Base-by-base conservation (phyloP, 2,888 invertebrate genomes). In the Chironomus riparius region DNA sequence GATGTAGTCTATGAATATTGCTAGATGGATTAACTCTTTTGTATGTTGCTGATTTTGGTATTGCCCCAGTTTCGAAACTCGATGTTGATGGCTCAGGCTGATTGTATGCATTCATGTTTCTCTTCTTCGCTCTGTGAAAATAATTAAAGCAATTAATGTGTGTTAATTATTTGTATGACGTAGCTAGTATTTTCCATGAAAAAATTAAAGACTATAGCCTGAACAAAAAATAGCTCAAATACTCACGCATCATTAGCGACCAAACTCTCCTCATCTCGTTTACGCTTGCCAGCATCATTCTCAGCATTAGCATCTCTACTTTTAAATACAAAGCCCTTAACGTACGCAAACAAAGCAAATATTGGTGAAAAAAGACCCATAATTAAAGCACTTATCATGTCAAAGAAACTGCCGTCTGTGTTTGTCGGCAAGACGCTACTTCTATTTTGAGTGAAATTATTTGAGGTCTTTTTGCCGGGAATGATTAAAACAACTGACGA, bases 1-100 rank as follows among this genome's bases (percentile, higher is more conserved):
- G 28, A 38, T 76, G 76, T 47, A 76, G 38, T 28, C 76, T n/a
- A 22, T 76, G 76, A 56, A 76, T 50, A 47, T 76, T 75, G 15
- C 48, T 69, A 6, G 68, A 21, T 10, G 50, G 13, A 4, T 28
- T 21, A 24, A 10, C 47, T 76, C 76, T 22, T 38, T 76, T 76
- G 22, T 76, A 69, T 12, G 76, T 69, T 0, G 22, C 5, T 4
- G 74, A 10, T 68, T 76, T 76, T 7, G 69, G 76, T 28, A 69
- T 69, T 15, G 76, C 38, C 2, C 76, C 76, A 4, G 76, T 68
- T 61, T 28, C 18, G 7, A 15, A 18, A 38, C 28, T 62, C 0
- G 47, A 21, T 24, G 47, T 48, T n/a, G 50, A 22, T 50, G 28
- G 56, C 28, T 24, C 10, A 0, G 18, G 28, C 2, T 50, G 12